Conservation (phyloP, 2,113 vertebrate genomes). For the Onychorhynchus coronatus region DNA sequence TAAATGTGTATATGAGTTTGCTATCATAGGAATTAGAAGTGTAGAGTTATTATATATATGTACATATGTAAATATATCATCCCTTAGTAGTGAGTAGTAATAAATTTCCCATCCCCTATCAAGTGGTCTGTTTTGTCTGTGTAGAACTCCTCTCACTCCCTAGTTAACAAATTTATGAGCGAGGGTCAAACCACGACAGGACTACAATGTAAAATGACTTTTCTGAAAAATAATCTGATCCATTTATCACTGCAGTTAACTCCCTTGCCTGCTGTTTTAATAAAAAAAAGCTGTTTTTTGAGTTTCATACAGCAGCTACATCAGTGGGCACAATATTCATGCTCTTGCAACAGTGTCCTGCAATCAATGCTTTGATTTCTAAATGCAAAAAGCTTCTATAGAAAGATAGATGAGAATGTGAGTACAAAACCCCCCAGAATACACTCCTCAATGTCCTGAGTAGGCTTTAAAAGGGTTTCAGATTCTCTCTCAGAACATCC, state of each 20-base stretch:
- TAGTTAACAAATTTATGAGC: too few relatives aligned
- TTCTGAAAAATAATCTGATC: neutral
- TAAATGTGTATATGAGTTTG: too few relatives aligned
- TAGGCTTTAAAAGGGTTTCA: conserved; percentile 36
- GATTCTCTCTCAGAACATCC: conserved; percentile 36
- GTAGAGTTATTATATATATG: too few relatives aligned
- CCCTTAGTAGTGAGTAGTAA: too few relatives aligned
- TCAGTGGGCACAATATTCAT: neutral
- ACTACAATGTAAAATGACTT: neutral
- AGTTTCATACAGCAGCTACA: neutral
- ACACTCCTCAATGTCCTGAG: neutral
- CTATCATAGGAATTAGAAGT: too few relatives aligned
- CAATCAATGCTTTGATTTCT: neutral
- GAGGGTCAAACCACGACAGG: too few relatives aligned
- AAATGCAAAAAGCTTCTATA: neutral
- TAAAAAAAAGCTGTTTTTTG: neutral
- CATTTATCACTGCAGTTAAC: neutral
- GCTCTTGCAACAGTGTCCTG: neutral
- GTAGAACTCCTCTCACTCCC: too few relatives aligned
- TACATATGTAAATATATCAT: too few relatives aligned
- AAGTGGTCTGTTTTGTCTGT: too few relatives aligned
- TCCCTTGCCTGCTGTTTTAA: neutral
- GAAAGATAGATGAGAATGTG: neutral
- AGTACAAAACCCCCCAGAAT: neutral
- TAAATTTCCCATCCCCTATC: too few relatives aligned